Evolutionary conservation across 53 echinoderm and acorn worm species (phyloP).

Genomic region (Patiria pectinifera): DNA sequence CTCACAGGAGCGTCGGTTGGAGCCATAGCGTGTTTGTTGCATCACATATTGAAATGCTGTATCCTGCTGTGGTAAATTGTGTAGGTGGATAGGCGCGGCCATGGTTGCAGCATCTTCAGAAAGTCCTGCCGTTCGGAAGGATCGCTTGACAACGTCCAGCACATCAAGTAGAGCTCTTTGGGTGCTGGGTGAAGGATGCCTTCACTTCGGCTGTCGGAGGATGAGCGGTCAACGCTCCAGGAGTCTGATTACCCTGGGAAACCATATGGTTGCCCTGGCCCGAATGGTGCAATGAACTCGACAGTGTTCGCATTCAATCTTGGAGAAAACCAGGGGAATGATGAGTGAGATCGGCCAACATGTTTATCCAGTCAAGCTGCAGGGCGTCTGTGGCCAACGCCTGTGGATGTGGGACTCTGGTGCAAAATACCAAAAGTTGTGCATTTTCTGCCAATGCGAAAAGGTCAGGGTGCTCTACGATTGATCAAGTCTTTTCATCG

Average conservation of each 20-base stretch:
- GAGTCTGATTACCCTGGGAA: not conserved
- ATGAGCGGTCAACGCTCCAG: not conserved
- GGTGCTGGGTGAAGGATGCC: too few relatives aligned
- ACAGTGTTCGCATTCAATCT: not conserved
- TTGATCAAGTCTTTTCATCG: too few relatives aligned
- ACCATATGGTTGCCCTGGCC: slow-evolving; percentile 40
- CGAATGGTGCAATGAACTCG: slow-evolving; percentile 7
- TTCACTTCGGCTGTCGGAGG: too few relatives aligned
- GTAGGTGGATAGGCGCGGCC: too few relatives aligned
- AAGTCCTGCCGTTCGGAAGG: too few relatives aligned
- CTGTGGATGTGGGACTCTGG: not conserved
- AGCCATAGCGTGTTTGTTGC: too few relatives aligned
- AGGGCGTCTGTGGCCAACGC: slow-evolving; percentile 7
- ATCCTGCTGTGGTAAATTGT: too few relatives aligned
- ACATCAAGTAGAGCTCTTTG: too few relatives aligned
- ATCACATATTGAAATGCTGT: too few relatives aligned
- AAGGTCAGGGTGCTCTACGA: not conserved
- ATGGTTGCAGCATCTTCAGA: too few relatives aligned
- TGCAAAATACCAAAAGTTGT: slow-evolving; percentile 10
- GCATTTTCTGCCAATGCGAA: not conserved
- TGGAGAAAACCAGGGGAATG: slow-evolving; percentile 11
- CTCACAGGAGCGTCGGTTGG: too few relatives aligned
- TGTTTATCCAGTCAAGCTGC: not conserved
- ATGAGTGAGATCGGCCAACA: not conserved
- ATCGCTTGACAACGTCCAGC: too few relatives aligned